phyloP scores from a whole-genome alignment of 2,888 invertebrate species.

The Trypoxylon attenuatum region DNA sequence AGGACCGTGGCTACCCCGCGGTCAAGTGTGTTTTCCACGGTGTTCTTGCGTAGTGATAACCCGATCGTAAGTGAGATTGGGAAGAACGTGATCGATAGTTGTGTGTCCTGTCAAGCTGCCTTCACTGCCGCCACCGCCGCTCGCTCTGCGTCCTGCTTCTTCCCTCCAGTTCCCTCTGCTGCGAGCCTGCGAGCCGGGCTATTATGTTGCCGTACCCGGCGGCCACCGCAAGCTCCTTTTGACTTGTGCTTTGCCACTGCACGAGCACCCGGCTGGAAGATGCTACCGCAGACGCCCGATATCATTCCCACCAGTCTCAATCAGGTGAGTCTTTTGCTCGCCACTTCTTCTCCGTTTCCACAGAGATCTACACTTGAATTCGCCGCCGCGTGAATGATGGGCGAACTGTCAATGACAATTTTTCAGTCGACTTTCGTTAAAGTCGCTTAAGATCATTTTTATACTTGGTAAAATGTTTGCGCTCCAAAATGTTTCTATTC shows the following conservation, averaged over 20 bases:
- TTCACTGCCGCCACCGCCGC: no score
- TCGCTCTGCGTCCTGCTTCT: not conserved
- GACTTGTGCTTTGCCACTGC: constrained; percentile 37
- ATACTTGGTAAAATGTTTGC: no score
- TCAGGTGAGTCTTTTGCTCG: constrained; percentile 63
- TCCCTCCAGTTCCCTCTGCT: not conserved
- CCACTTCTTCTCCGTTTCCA: no score
- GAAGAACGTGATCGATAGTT: not conserved
- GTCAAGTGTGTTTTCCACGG: constrained; percentile 44
- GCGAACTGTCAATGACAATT: no score
- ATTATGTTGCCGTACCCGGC: constrained; percentile 48
- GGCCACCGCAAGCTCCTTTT: constrained; percentile 43
- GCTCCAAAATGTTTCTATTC: no score
- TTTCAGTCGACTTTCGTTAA: no score
- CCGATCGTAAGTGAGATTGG: not conserved
- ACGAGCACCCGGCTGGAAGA: constrained; percentile 38
- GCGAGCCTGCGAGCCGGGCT: constrained; percentile 18
- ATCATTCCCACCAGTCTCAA: constrained; percentile 64
- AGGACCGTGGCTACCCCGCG: constrained; percentile 34
- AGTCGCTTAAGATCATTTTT: no score
- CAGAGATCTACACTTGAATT: no score
- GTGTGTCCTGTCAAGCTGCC: not conserved
- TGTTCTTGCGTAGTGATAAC: not conserved
- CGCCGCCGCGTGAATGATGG: no score
- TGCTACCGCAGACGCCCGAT: constrained; percentile 67